Evolutionary conservation across 2,113 vertebrate species (phyloP).

Genomic region (Sclerurus mexicanus): DNA sequence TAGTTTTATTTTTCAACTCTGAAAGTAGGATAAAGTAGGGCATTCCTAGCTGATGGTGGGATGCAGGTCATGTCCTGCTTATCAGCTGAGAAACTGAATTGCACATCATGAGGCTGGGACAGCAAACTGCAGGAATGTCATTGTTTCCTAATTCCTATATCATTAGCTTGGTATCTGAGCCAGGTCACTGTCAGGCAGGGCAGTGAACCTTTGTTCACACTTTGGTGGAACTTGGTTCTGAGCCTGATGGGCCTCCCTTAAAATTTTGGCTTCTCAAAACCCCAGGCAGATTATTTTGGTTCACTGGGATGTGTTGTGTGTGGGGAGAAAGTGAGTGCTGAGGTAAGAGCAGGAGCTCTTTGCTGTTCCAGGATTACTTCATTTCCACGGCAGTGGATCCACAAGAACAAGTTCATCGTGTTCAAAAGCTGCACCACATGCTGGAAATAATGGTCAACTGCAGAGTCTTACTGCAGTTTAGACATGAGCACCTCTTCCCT

Average conservation of each 20-base stretch:
- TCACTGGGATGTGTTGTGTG: background rate
- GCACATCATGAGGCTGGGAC: background rate
- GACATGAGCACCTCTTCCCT: constrained; percentile 88
- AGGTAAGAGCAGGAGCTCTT: background rate
- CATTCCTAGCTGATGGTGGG: background rate
- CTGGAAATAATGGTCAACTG: constrained; percentile 89
- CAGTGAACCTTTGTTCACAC: background rate
- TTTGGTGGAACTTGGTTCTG: background rate
- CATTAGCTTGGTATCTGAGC: background rate
- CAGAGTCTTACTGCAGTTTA: constrained; percentile 84
- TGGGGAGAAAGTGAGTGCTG: background rate
- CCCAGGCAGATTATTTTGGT: background rate
- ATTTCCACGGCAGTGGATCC: constrained; percentile 82
- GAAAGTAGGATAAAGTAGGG: background rate
- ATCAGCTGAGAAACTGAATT: background rate
- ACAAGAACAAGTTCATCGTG: constrained; percentile 86
- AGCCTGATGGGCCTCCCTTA: background rate
- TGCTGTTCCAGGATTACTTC: constrained; percentile 84
- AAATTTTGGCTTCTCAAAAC: background rate
- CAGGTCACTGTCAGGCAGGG: background rate
- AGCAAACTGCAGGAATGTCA: background rate
- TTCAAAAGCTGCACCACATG: constrained; percentile 93
- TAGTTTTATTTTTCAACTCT: background rate
- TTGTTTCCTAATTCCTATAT: background rate
- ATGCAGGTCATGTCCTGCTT: background rate